Percentiles rank a stretch among this genome's conserved stretches.
phyloP scores from a whole-genome alignment of 2,888 invertebrate species.

The Graphium colonna region DNA sequence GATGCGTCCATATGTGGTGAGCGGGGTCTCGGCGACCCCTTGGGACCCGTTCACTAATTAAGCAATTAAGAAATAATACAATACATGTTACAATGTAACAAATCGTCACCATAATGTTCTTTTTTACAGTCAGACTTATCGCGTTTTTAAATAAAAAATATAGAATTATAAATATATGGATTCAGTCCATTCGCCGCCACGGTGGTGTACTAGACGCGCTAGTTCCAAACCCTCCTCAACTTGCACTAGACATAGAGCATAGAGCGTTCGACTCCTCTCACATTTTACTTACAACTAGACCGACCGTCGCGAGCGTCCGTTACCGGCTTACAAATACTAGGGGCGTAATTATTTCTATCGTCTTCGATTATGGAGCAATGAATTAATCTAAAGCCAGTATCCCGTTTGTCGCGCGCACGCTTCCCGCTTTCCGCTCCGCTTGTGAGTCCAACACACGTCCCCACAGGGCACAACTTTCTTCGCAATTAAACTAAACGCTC shows the following conservation, averaged over 20 bases:
- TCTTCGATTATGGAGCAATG: slow-evolving; percentile 32
- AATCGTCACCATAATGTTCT: slow-evolving; percentile 62
- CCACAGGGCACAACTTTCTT: slow-evolving; percentile 23
- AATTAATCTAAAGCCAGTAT: slow-evolving; percentile 30
- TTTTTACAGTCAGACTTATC: slow-evolving; percentile 77
- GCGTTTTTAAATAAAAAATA: slow-evolving; percentile 75
- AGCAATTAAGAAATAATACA: slow-evolving; percentile 73
- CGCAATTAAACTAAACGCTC: slow-evolving; percentile 29
- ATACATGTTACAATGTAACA: slow-evolving; percentile 66
- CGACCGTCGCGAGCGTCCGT: slow-evolving; percentile 28
- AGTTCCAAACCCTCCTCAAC: slow-evolving; percentile 30
- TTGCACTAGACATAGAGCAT: neutral
- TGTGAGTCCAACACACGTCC: slow-evolving; percentile 21
- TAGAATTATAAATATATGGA: slow-evolving; percentile 74
- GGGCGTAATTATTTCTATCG: slow-evolving; percentile 30
- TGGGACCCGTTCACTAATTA: slow-evolving; percentile 61
- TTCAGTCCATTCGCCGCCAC: slow-evolving; percentile 52
- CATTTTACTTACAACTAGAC: slow-evolving; percentile 35
- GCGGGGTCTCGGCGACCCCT: slow-evolving; percentile 42
- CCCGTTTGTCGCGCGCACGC: slow-evolving; percentile 24
- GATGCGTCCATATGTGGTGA: slow-evolving; percentile 58
- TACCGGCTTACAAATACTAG: slow-evolving; percentile 30
- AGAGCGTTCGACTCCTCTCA: slow-evolving; percentile 23
- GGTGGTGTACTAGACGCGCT: slow-evolving; percentile 30
- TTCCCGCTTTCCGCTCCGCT: slow-evolving; percentile 20